A percentile compares a stretch with the other conserved stretches of the same genome.
Conservation (phyloP, 2,113 vertebrate species). For the Pagrus major region DNA sequence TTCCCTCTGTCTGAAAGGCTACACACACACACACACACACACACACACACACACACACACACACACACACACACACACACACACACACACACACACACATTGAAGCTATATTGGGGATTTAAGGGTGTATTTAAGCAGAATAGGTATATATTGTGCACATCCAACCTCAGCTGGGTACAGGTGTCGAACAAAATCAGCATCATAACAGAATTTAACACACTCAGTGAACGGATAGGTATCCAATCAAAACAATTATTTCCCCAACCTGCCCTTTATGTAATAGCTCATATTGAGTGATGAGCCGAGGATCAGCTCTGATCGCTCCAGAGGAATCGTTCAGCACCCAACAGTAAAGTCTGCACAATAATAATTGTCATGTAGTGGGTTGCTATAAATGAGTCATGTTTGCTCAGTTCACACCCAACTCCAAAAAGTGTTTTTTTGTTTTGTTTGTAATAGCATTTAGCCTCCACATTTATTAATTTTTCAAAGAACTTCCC, state of each 20-base stretch:
- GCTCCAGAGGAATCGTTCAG: background rate
- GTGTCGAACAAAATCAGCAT: background rate
- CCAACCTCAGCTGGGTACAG: background rate
- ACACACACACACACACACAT: slow-evolving; percentile 6
- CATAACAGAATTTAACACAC: background rate
- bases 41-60: slow-evolving; percentile 33
- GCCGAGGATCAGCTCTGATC: background rate
- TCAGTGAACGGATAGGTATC: background rate
- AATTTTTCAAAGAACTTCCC: background rate
- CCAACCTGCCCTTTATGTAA: background rate
- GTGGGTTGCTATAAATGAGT: no score
- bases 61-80: slow-evolving; percentile 3
- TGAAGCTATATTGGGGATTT: background rate
- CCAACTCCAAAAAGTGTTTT: background rate
- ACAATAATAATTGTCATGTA: no score
- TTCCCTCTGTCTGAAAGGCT: slow-evolving; percentile 99
- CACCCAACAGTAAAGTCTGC: background rate
- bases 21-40: slow-evolving; percentile 57
- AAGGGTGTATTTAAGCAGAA: slow-evolving; percentile 11
- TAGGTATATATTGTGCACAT: background rate
- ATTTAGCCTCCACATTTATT: background rate
- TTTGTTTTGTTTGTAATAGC: background rate
- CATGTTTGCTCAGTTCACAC: no score
- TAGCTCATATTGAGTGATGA: background rate
- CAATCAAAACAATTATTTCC: background rate